Evolutionary conservation across 2,888 invertebrate species (phyloP), one percentile per base, ranked within the genome.

Genomic region (Pristionchus fissidentatus): DNA sequence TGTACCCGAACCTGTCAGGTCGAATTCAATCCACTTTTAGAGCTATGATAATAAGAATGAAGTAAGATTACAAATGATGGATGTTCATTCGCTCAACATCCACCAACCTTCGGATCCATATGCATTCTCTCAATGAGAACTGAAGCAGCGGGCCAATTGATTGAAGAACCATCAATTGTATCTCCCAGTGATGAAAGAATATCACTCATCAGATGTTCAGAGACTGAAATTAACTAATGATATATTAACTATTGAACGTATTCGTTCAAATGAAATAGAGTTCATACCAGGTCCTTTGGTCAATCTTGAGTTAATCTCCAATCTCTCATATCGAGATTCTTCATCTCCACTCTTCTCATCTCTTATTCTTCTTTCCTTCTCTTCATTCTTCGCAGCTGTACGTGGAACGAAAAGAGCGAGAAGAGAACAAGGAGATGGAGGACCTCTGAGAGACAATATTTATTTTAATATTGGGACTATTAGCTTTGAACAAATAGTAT

Each of bases 361-460:
- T 29, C 35, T 70, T 41, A 70, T 3, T 43, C n/a, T n/a, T n/a
- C 41, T 70, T n/a, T 38, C 70, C 70, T 26, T 70, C 41, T 70
- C 70, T 5, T 70, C 70, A 22, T 77, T 77, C 29, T 77, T 49
- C 49, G 75, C 49, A 7, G 32, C 75, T 26, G n/a, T 26, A 19
- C 83, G 83, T 26, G 83, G 83, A 3, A 83, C 73, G 55, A 83
- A 83, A 26, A 83, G 83, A 13, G 83, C 35, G 15, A 83, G 83
- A n/a, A 83, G 83, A 35, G 83, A 83, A 52, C 70, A 73, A 35
- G 83, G 83, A 7, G 43, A 22, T 26, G 83, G 83, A 10, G 70
- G 70, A 32, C 46, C 60, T 81, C 80, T 81, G 62, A 7, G 57
- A 43, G 35, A 35, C 1, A 32, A 32, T 2, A 29, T 22, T 5